These are phyloP conservation scores for Vicugna pacos DNA, from an alignment of 2,113 vertebrate genomes.

Conservation along the genomic window DNA sequence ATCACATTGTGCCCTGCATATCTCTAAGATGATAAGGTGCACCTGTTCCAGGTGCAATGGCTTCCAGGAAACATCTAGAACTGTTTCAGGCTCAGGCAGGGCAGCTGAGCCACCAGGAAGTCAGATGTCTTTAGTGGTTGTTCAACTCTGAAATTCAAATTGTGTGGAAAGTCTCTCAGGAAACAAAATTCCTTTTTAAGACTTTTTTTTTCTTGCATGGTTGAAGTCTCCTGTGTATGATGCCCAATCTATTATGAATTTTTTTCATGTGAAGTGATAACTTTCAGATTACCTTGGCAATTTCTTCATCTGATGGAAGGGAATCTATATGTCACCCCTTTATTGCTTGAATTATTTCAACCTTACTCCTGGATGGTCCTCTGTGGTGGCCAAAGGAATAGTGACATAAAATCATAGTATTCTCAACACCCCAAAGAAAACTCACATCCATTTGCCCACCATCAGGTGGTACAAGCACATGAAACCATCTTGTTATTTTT, in stretches of 20 bases:
- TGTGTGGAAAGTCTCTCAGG: background rate
- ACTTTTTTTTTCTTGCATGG: background rate
- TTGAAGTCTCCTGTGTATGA: background rate
- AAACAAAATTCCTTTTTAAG: background rate
- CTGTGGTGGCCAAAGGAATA: background rate
- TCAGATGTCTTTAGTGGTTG: background rate
- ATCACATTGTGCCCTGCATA: background rate
- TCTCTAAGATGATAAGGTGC: conserved; percentile 6
- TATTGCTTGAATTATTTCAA: background rate
- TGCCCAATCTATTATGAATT: background rate
- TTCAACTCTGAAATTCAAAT: background rate
- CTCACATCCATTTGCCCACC: fast-evolving
- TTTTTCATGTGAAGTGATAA: background rate
- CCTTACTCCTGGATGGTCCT: background rate
- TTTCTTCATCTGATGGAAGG: background rate
- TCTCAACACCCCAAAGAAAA: background rate
- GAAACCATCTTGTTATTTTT: background rate
- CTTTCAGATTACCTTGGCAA: background rate
- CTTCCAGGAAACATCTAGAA: conserved; percentile 13
- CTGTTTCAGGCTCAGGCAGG: background rate
- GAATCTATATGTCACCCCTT: background rate
- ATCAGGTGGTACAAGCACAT: background rate
- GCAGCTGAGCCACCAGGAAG: background rate
- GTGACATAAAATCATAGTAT: background rate
- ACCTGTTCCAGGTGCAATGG: background rate